Percentiles rank a stretch among this genome's conserved stretches.
phyloP scores from a whole-genome alignment of 2,113 vertebrate species.

The Periophthalmus modestus region DNA sequence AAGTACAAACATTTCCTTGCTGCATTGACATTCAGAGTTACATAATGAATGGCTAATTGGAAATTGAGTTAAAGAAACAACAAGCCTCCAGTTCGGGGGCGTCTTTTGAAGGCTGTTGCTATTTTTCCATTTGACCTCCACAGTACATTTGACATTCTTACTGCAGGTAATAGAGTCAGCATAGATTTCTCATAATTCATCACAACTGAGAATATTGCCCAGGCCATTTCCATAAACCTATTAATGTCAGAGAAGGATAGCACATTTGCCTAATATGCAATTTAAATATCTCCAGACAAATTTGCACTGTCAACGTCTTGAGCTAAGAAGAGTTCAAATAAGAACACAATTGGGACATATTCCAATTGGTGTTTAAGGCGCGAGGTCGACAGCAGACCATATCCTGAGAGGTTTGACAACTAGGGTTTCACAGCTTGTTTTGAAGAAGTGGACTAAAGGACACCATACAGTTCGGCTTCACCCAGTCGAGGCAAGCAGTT shows the following conservation, averaged over 20 bases:
- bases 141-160: neutral
- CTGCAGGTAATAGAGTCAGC: neutral
- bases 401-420: no score
- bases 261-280: neutral
- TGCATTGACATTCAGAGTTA: no score
- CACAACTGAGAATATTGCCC: neutral
- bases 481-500: no score
- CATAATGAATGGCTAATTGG: no score
- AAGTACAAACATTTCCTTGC: no score
- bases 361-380: neutral
- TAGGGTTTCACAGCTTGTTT: no score
- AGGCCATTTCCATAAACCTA: neutral
- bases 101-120: no score
- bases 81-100: no score
- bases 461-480: no score
- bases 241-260: neutral
- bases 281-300: neutral
- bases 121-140: neutral
- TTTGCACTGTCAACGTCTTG: neutral
- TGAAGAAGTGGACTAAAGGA: no score
- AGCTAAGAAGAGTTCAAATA: neutral
- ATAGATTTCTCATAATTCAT: neutral
- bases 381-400: no score
- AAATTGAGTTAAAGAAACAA: no score
- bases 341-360: neutral